A percentile compares a stretch with the other conserved stretches of the same genome.
phyloP scores from a whole-genome alignment of 1,140 invertebrate species.

The Sogatella furcifera region DNA sequence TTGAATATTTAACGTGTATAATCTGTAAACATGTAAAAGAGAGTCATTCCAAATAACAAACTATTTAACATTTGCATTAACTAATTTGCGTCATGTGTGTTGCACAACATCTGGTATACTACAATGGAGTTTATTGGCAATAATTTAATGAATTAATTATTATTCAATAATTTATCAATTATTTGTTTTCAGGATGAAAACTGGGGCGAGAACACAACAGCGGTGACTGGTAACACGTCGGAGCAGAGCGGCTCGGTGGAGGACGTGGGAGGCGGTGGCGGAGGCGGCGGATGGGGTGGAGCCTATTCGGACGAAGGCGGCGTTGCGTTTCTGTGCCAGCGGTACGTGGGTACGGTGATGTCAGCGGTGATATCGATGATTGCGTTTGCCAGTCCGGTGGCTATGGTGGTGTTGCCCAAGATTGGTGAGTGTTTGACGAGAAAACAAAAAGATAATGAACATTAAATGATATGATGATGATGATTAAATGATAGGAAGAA shows the following conservation, averaged over 20 bases:
- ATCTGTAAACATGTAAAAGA: too few relatives aligned
- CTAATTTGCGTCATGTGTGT: too few relatives aligned
- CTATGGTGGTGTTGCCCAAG: conserved; percentile 89
- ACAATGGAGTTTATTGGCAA: background rate
- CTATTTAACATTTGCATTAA: too few relatives aligned
- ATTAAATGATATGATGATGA: too few relatives aligned
- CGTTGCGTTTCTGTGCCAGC: conserved; percentile 60
- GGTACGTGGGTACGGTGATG: conserved; percentile 66
- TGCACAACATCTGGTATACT: too few relatives aligned
- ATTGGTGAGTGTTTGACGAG: conserved; percentile 33
- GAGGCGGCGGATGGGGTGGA: conserved; percentile 37
- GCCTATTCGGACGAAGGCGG: conserved; percentile 49
- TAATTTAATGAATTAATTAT: too few relatives aligned
- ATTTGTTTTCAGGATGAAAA: conserved; percentile 71
- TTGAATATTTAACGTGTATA: too few relatives aligned
- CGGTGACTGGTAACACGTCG: conserved; percentile 91
- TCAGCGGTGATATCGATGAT: conserved; percentile 63
- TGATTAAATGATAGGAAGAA: too few relatives aligned
- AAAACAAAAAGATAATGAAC: too few relatives aligned
- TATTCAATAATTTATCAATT: background rate
- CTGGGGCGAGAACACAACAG: conserved; percentile 96
- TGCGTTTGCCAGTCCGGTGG: conserved; percentile 83
- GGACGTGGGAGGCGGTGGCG: conserved; percentile 65
- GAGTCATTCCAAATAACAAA: too few relatives aligned
- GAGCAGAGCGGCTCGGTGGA: conserved; percentile 89